These are phyloP conservation scores for Biston betularia DNA, from an alignment of 2,888 invertebrate genomes.

Conservation along the genomic window DNA sequence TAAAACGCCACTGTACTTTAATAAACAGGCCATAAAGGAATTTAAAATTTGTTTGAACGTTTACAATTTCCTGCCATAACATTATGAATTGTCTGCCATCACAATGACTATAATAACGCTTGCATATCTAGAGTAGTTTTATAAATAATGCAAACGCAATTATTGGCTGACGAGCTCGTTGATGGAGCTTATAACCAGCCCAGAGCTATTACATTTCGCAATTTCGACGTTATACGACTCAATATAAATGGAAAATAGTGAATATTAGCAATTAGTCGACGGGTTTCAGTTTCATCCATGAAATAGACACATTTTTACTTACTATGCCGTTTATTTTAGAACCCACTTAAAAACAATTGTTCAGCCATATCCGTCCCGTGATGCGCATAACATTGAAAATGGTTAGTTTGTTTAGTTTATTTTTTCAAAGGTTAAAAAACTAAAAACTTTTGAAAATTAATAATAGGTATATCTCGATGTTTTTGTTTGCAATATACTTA, in stretches of 20 bases:
- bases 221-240: slow-evolving; percentile 15
- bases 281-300: neutral
- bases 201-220: slow-evolving; percentile 15
- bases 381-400: no score
- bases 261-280: neutral
- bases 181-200: slow-evolving; percentile 29
- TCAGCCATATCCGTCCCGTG: no score
- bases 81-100: slow-evolving; percentile 15
- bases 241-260: slow-evolving; percentile 16
- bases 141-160: slow-evolving; percentile 52
- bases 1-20: neutral
- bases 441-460: no score
- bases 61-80: slow-evolving; percentile 2
- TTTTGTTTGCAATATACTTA: no score
- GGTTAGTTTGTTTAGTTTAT: no score
- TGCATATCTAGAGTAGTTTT: slow-evolving; percentile 7
- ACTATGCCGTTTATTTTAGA: no score
- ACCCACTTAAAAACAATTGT: no score
- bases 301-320: no score
- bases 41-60: neutral
- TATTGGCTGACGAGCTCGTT: slow-evolving; percentile 41
- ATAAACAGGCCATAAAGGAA: neutral
- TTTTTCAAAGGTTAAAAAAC: no score
- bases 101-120: slow-evolving; percentile 30
- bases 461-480: no score